Evolutionary conservation across 92 coral and sea anemone genomes (phyloP).

Genomic region (Anthopleura xanthogrammica): DNA sequence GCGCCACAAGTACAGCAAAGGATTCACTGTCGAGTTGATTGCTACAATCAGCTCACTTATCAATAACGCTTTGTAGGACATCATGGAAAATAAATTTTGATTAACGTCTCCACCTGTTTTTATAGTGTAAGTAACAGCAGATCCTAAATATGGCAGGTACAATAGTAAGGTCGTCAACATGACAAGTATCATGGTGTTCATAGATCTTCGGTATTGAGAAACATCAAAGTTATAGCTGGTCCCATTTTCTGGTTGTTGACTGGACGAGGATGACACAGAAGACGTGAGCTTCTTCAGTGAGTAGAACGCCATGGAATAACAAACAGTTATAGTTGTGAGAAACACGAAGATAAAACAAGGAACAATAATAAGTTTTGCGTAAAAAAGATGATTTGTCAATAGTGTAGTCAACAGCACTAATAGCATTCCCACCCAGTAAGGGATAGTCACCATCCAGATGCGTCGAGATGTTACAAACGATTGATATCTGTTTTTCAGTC

Average conservation of each 20-base stretch:
- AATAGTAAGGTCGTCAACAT: background rate
- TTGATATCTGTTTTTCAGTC: background rate
- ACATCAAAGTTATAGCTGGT: background rate
- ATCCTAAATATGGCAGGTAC: background rate
- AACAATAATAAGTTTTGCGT: background rate
- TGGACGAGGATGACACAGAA: background rate
- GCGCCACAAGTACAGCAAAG: background rate
- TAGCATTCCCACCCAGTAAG: background rate
- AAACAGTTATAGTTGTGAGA: background rate
- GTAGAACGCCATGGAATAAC: conserved; percentile 12
- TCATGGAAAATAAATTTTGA: no score
- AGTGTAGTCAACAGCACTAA: background rate
- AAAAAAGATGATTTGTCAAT: background rate
- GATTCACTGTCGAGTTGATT: background rate
- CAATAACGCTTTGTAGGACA: background rate
- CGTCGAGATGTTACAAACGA: background rate
- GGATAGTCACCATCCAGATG: background rate
- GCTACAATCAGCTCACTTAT: background rate
- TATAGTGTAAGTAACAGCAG: background rate
- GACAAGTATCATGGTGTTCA: background rate
- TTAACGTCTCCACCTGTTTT: no score
- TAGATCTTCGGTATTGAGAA: conserved; percentile 3
- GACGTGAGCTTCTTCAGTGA: background rate
- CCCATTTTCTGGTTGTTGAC: no score
- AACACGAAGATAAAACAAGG: background rate